Base-by-base conservation (phyloP, 2,113 vertebrate genomes). In the Macroglossus sobrinus region DNA sequence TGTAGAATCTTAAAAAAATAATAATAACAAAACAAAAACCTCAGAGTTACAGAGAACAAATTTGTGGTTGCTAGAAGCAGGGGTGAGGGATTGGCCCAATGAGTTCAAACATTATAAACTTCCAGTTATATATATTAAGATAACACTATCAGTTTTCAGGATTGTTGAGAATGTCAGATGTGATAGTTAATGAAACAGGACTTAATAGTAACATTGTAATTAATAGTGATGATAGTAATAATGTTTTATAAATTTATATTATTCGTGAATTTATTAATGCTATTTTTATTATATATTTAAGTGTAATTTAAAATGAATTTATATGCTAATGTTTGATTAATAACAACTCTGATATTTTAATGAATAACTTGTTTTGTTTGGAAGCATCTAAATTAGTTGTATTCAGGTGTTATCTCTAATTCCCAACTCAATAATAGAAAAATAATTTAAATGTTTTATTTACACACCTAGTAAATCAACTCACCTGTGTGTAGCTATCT, bases 381-480 rank as follows among this genome's bases (percentile, higher is more conserved):
- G 13, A 66, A 89, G 55, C 74, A 82, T 72, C 22, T 94, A 91
- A 93, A 82, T 86, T 91, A 81, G 24, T 93, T 90, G n/a, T 15
- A 93, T 78, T 89, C 33, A 85, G 63, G 5, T 57, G 85, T 72
- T 85, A 45, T n/a, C 35, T 93, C 68, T 40, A 79, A 40, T 26
- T 92, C 64, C 16, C 68, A 66, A 76, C 15, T 75, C 15, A 84
- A 66, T 76, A 78, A 80, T 33, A 84, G 64, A 3, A 92, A 9
- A 66, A 69, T 40, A 8, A 94, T 71, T 89, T 85, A 84, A 89
- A 71, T 61, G 4, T 91, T 90, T 95, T 89, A 88, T 79, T 97
- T 74, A 43, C 38, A 80, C 1, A 53, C 1, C 28, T 92, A 85
- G 2, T 63, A 84, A 96, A 76, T 79, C 74, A 95, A 55, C 15